Conservation (phyloP, 2,888 invertebrate genomes). For the Pyrochroa serraticornis region DNA sequence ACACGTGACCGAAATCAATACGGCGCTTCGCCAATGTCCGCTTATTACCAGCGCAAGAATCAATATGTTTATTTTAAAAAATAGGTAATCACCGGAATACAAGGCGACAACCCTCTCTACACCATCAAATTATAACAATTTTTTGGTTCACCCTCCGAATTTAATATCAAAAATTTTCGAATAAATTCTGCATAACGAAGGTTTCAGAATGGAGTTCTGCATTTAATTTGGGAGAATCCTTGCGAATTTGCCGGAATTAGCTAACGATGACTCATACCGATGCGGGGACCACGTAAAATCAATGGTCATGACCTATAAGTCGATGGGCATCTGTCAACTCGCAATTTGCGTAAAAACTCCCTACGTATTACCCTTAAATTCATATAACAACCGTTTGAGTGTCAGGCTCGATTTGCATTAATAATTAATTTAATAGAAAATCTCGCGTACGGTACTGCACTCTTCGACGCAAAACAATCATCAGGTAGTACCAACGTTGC, state of each 20-base stretch:
- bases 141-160: no score
- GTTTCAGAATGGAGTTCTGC: background rate
- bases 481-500: conserved; percentile 23
- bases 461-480: background rate
- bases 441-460: conserved; percentile 25
- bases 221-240: background rate
- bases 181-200: background rate
- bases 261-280: conserved; percentile 28
- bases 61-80: conserved; percentile 37
- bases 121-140: background rate
- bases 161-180: background rate
- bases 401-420: no score
- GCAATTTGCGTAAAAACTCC: background rate
- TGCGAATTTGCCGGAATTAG: conserved; percentile 4
- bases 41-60: conserved; percentile 37
- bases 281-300: conserved; percentile 38
- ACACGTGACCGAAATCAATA: conserved; percentile 45
- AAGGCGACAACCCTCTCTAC: background rate
- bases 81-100: background rate
- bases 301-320: conserved; percentile 40
- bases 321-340: background rate
- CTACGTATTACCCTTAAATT: no score
- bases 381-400: background rate
- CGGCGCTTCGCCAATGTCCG: conserved; percentile 35
- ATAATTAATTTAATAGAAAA: background rate